phyloP scores from a whole-genome alignment of 2,797 vertebrate species.

The Myotis findleyi region DNA sequence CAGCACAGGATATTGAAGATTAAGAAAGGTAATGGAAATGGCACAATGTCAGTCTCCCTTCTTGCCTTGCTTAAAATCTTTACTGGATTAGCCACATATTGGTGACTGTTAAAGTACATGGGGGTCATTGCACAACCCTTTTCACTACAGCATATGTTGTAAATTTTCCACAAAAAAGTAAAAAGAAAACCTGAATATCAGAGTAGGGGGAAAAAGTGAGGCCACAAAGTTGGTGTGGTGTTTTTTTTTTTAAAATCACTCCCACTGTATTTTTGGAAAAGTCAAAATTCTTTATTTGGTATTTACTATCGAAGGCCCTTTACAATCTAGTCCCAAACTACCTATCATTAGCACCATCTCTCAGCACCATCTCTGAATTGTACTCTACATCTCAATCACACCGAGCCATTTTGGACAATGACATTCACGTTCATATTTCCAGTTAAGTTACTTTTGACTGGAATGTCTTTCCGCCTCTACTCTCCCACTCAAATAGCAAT shows the following conservation, averaged over 20 bases:
- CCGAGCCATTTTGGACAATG: background rate
- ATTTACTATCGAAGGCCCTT: slow-evolving; percentile 2
- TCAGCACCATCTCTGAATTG: background rate
- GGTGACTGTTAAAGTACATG: background rate
- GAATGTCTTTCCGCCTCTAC: background rate
- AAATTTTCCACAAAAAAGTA: slow-evolving; percentile 33
- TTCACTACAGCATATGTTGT: background rate
- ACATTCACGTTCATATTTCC: background rate
- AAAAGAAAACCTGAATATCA: slow-evolving; percentile 20
- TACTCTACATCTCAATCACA: background rate
- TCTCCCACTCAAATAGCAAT: slow-evolving; percentile 6
- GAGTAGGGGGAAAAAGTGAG: background rate
- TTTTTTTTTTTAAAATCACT: background rate
- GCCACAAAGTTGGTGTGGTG: background rate
- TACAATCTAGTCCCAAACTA: background rate
- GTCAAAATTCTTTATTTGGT: background rate
- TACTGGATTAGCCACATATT: background rate
- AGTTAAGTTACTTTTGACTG: background rate
- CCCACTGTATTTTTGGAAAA: slow-evolving; percentile 24
- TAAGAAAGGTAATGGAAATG: background rate
- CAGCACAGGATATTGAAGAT: background rate
- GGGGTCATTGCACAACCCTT: background rate
- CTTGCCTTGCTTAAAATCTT: slow-evolving; percentile 9
- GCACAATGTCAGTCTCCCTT: background rate
- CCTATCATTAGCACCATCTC: background rate